Evolutionary conservation across 2,888 invertebrate species (phyloP).

Genomic region (Cheiracanthium punctorium): DNA sequence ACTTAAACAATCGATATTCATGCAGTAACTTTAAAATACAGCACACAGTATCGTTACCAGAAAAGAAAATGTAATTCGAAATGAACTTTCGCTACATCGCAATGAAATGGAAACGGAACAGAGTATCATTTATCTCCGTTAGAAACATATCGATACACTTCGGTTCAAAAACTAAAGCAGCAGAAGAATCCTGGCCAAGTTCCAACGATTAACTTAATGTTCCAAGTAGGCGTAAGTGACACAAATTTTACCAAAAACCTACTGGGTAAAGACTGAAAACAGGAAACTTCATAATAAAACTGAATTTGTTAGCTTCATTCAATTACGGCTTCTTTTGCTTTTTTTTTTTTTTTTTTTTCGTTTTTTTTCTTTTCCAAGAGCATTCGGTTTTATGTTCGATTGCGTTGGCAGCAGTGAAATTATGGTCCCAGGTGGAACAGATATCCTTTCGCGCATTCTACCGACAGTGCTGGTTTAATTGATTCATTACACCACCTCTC

Average conservation of each 20-base stretch:
- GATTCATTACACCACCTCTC: background rate
- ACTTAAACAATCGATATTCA: no score
- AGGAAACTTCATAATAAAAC: conserved; percentile 13
- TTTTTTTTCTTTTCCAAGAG: no score
- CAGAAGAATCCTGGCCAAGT: conserved; percentile 41
- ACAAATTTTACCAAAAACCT: conserved; percentile 56
- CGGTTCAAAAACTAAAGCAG: conserved; percentile 13
- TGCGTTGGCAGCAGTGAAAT: conserved; percentile 49
- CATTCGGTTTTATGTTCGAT: conserved; percentile 11
- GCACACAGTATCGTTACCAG: no score
- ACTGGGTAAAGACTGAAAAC: conserved; percentile 36
- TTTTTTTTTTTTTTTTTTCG: conserved; percentile 32
- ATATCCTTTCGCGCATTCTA: background rate
- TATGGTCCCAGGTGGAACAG: conserved; percentile 15
- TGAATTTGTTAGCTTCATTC: conserved; percentile 58
- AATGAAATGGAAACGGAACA: background rate
- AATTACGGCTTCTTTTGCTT: conserved; percentile 61
- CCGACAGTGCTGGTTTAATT: background rate
- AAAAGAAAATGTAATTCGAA: no score
- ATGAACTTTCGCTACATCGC: no score
- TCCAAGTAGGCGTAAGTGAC: conserved; percentile 64
- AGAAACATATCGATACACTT: conserved; percentile 30
- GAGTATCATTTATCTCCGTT: conserved; percentile 3
- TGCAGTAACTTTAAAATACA: no score
- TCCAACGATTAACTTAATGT: conserved; percentile 61